Conservation (phyloP, 2,113 vertebrate species). For the Genyomyrus donnyi region DNA sequence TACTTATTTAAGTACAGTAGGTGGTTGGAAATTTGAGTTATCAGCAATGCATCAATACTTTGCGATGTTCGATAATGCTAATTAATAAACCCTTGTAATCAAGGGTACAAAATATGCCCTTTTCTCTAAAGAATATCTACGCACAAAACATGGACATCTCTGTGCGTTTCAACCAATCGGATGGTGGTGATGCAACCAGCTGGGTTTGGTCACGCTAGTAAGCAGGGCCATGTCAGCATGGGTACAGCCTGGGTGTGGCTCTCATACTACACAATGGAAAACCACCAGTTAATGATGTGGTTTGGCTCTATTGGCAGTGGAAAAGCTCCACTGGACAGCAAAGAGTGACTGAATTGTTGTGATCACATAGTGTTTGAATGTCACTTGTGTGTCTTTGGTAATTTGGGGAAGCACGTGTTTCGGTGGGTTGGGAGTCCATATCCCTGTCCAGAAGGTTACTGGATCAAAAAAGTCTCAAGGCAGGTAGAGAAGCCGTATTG, state of each 20-base stretch:
- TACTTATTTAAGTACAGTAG: no score
- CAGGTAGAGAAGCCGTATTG: background rate
- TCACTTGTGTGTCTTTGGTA: background rate
- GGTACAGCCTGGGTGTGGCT: background rate
- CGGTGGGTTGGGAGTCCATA: background rate
- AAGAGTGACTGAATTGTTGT: background rate
- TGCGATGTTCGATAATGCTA: background rate
- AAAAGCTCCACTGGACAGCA: background rate
- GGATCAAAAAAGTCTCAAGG: background rate
- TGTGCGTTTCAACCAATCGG: background rate
- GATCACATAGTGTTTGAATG: background rate
- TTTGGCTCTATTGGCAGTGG: background rate
- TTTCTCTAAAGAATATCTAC: background rate
- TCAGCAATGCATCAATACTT: background rate
- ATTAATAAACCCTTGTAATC: background rate
- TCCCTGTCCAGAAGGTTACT: background rate
- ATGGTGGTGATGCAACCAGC: background rate
- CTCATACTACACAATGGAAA: background rate
- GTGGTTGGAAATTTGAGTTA: no score
- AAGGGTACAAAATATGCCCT: background rate
- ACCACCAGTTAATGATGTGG: background rate
- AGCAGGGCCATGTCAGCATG: background rate
- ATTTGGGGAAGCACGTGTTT: background rate
- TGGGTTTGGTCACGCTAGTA: background rate
- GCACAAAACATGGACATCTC: background rate